phyloP scores from a whole-genome alignment of 2,113 vertebrate genomes.

The Petrocephalus microphthalmus region DNA sequence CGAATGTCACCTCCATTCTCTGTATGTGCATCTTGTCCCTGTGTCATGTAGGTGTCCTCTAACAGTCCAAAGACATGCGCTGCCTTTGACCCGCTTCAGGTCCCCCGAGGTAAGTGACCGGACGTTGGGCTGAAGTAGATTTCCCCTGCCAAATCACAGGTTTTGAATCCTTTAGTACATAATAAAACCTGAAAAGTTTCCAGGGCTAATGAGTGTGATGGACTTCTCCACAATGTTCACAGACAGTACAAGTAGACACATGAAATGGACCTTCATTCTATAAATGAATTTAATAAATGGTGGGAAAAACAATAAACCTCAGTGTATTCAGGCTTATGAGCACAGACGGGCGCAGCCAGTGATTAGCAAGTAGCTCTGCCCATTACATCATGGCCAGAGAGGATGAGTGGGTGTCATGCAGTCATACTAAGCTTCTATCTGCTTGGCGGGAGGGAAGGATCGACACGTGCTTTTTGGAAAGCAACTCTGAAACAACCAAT shows the following conservation, averaged over 20 bases:
- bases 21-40: not conserved
- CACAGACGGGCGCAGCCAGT: not conserved
- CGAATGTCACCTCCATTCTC: not conserved
- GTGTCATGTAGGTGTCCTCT: not conserved
- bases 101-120: not conserved
- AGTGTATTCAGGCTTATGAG: not conserved
- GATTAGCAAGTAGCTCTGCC: conserved; percentile 1
- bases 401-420: not conserved
- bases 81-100: not conserved
- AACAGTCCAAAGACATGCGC: not conserved
- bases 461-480: not conserved
- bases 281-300: not conserved
- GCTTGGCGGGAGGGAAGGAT: not conserved
- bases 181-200: not conserved
- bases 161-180: not conserved
- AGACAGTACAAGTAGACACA: not conserved
- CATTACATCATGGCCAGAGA: not conserved
- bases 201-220: not conserved
- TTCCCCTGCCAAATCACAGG: not conserved
- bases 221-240: not conserved
- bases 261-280: not conserved
- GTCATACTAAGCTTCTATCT: not conserved
- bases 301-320: not conserved
- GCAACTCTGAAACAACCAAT: not conserved
- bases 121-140: not conserved